A percentile compares a stretch with the other conserved stretches of the same genome.
These are phyloP conservation scores for Pedicia rivosa DNA, from an alignment of 2,888 invertebrate species.

Conservation along the genomic window DNA sequence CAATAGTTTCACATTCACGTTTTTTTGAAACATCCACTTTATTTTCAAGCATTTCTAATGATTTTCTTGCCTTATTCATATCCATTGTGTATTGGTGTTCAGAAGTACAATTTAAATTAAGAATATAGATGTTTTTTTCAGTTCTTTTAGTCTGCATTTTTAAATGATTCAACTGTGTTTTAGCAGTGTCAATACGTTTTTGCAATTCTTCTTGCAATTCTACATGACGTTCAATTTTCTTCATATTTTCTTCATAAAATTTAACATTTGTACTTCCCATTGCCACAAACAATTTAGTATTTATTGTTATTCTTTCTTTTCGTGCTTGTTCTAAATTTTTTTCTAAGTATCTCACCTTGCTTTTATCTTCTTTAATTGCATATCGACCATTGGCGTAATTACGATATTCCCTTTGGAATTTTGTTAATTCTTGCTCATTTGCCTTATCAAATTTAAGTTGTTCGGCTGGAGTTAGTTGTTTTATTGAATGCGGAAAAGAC, in stretches of 20 bases:
- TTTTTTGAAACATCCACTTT: constrained; percentile 24
- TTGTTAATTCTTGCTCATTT: constrained; percentile 23
- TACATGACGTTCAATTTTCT: constrained; percentile 21
- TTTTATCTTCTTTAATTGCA: constrained; percentile 17
- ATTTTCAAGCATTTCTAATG: constrained; percentile 23
- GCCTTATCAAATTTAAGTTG: constrained; percentile 2
- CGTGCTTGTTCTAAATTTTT: constrained; percentile 19
- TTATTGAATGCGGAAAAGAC: too few species aligned
- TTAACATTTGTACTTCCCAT: constrained; percentile 19
- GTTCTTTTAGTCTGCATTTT: constrained; percentile 23
- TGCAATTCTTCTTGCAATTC: constrained; percentile 23
- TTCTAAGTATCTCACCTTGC: constrained; percentile 19
- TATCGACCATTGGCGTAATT: constrained; percentile 12
- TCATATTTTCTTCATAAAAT: constrained; percentile 17
- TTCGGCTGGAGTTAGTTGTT: constrained; percentile 13
- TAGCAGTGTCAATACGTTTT: constrained; percentile 21
- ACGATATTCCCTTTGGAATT: constrained; percentile 25
- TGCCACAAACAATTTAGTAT: constrained; percentile 26
- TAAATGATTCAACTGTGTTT: constrained; percentile 20
- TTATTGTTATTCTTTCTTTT: constrained; percentile 22
- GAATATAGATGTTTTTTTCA: constrained; percentile 21
- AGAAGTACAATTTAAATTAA: constrained; percentile 24
- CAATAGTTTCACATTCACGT: constrained; percentile 23
- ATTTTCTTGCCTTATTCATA: constrained; percentile 19
- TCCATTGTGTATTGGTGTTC: constrained; percentile 24